Base-by-base conservation (phyloP, 2,888 invertebrate genomes). In the Charanyca ferruginea region DNA sequence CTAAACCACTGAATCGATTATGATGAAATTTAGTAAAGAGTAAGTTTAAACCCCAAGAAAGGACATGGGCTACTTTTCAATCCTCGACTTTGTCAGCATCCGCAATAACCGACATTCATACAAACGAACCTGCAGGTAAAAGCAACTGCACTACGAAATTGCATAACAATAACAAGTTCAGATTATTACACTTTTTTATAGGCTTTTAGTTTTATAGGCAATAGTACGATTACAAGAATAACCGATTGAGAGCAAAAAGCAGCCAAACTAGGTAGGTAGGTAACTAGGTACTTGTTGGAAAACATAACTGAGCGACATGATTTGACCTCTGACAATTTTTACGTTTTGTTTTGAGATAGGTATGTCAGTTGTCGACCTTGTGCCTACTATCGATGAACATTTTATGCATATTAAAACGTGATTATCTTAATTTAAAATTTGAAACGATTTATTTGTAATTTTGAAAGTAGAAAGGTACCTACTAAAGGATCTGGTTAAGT, bases 261-360 rank as follows among this genome's bases (percentile, higher is more conserved):
- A 13, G 66, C 58, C 74, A 25, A 45, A 61, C 58, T 38, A 38
- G 38, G 35, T 38, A 38, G 11, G 13, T 35, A 35, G 13, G 35
- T 38, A 38, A 3, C 2, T 35, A 35, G 13, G 3, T 20, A 47
- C 68, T 55, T 45, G 41, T 48, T 62, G n/a, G 22, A 52, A 52
- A 60, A 23, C 20, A 28, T 45, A 47, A 47, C 35, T 53, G 25
- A 8, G n/a, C 49, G 57, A 60, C 45, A 60, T 20, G 4, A 45
- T 61, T 58, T 66, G 75, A 74, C 75, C 79, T 62, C 58, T 79
- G 61, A 22, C 23, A 45, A 53, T 60, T 32, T n/a, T 38, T 23
- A 38, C 25, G 42, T 51, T 41, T 32, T 42, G 6, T 38, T 38
- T 16, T 38, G 38, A 16, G 38, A 16, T 38, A 38, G 38, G 23